Conservation (phyloP, 2,113 vertebrate genomes). For the Rattus rattus region DNA sequence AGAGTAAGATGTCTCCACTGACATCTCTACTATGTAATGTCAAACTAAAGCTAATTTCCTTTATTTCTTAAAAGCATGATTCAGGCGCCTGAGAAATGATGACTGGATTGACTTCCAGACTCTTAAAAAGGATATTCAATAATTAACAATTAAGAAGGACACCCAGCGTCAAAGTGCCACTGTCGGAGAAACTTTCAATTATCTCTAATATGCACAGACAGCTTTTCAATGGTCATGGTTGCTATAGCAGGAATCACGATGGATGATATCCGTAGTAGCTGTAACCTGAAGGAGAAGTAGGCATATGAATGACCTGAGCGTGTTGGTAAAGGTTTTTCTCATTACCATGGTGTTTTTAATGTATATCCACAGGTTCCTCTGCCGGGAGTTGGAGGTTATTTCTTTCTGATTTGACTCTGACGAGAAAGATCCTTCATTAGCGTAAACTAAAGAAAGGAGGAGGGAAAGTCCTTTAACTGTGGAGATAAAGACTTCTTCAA, state of each 20-base stretch:
- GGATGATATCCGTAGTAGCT: neutral
- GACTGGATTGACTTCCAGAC: accelerated
- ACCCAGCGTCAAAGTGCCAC: too few species aligned
- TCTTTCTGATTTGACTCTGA: slow-evolving; percentile 1
- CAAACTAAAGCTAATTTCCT: neutral
- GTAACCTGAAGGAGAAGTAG: neutral
- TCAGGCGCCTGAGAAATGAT: neutral
- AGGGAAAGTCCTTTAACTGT: neutral
- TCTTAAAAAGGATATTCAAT: neutral
- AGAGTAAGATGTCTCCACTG: neutral
- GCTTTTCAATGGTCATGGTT: neutral
- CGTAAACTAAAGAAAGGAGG: neutral
- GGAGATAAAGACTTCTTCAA: neutral
- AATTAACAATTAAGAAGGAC: neutral
- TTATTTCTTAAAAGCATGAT: neutral
- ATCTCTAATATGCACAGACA: neutral
- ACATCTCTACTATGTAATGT: neutral
- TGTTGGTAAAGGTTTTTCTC: neutral
- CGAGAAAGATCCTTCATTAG: neutral
- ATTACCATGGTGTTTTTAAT: neutral
- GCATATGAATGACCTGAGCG: neutral
- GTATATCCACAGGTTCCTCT: neutral
- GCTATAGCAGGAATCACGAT: neutral
- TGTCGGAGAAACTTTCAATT: neutral
- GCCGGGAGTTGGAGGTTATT: neutral